Base-by-base conservation (phyloP, 1,140 invertebrate species). In the Apocrypta bakeri region DNA sequence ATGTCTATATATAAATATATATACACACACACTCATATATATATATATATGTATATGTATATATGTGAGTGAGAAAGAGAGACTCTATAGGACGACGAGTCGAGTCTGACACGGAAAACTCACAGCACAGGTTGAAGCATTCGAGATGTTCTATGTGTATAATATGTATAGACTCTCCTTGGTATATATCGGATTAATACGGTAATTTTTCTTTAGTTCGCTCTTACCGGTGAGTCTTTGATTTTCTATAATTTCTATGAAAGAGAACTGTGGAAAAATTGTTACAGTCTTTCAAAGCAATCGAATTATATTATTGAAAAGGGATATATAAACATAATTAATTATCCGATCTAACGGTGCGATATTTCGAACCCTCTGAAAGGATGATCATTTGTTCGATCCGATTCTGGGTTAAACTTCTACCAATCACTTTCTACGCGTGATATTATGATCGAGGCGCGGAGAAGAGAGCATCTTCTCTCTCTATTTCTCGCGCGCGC, bases 71-170 rank as follows among this genome's bases (percentile, higher is more conserved):
- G n/a, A 21, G 29, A 14, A 25, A 12, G 61, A 63, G 61, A n/a
- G 21, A 37, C 78, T 27, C n/a, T n/a, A n/a, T n/a, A 61, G 17
- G 66, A 42, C 68, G 33, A 71, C 42, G 42, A 48, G n/a, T 64
- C 61, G n/a, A 64, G 61, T 25, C 56, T 74, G 79, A 74, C 79
- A 72, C 77, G 77, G 64, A 64, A 77, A 79, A 79, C 77, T 79
- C 37, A 40, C 33, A 21, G 29, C 12, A 27, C 61, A 69, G 31
- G 37, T 48, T 63, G n/a, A 79, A 33, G 27, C 42, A n/a, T 31
- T 27, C 66, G 29, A 25, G 29, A 48, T 8, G 21, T 48, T 12
- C 42, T 48, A 17, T 17, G 42, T 17, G 14, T 17, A 4, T 17
- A n/a, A n/a, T n/a, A n/a, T 48, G 14, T 42, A 14, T 48, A 48